These are phyloP conservation scores for Ditylenchus weischeri DNA, from an alignment of 2,888 invertebrate genomes.

Conservation along the genomic window DNA sequence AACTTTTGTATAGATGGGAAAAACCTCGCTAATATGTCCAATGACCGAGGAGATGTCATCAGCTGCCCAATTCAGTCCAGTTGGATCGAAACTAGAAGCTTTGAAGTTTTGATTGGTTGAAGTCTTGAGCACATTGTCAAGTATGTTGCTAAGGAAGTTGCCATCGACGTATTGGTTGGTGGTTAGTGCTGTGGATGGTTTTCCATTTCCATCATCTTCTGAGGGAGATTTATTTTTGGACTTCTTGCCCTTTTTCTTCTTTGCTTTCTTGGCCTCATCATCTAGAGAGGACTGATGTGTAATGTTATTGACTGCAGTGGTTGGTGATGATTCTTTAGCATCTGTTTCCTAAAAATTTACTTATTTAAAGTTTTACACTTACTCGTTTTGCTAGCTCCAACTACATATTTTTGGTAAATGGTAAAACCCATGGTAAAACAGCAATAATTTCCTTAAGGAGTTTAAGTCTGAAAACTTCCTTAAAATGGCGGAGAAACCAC, in stretches of 20 bases:
- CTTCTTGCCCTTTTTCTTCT: slow-evolving; percentile 7
- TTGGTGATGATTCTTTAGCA: too few relatives aligned
- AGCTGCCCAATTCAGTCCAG: not conserved
- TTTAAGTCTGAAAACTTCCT: too few relatives aligned
- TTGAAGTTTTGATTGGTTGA: not conserved
- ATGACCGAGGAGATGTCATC: not conserved
- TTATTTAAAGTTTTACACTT: too few relatives aligned
- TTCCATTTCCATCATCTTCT: not conserved
- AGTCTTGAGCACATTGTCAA: slow-evolving; percentile 1
- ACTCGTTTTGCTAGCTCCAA: too few relatives aligned
- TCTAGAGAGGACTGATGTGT: not conserved
- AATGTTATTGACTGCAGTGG: too few relatives aligned
- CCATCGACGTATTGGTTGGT: not conserved
- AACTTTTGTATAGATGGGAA: not conserved
- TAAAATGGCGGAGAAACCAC: too few relatives aligned
- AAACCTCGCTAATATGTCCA: not conserved
- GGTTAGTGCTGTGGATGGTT: not conserved
- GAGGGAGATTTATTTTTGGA: not conserved
- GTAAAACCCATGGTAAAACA: too few relatives aligned
- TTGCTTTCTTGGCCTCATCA: not conserved
- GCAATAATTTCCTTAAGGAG: too few relatives aligned
- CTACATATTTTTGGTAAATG: too few relatives aligned
- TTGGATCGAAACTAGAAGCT: slow-evolving; percentile 3
- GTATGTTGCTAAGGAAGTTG: not conserved
- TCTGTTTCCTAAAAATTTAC: too few relatives aligned